Evolutionary conservation across 2,797 vertebrate species (phyloP).

Genomic region (Thripadectes ignobilis): DNA sequence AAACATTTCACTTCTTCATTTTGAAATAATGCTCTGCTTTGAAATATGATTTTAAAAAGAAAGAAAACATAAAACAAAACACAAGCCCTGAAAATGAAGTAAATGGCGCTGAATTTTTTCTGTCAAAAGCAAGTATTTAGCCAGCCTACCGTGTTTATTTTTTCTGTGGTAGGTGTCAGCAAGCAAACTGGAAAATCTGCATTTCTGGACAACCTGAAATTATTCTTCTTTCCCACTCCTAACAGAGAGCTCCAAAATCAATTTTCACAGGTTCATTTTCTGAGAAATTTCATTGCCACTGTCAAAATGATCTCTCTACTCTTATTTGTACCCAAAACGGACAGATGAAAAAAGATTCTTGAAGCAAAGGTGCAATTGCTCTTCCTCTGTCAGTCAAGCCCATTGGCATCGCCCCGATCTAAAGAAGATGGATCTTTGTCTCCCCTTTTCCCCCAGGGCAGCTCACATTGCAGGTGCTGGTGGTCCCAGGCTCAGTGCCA

Average conservation of each 20-base stretch:
- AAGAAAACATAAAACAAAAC: neutral
- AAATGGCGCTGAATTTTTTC: neutral
- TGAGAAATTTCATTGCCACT: neutral
- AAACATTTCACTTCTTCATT: slow-evolving; percentile 43
- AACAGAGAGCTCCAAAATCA: slow-evolving; percentile 19
- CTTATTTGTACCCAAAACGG: neutral
- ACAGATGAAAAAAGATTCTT: neutral
- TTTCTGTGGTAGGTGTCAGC: neutral
- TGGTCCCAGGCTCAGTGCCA: neutral
- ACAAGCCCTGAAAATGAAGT: neutral
- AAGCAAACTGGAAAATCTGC: slow-evolving; percentile 47
- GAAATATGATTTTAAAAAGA: neutral
- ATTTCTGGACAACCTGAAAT: slow-evolving; percentile 47
- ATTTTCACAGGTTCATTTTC: slow-evolving; percentile 44
- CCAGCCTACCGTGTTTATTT: neutral
- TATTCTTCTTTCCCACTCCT: neutral
- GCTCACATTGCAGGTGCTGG: neutral
- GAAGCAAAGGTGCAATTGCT: neutral
- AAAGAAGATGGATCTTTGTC: neutral
- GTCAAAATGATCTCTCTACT: slow-evolving; percentile 9
- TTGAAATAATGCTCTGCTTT: neutral
- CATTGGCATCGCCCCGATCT: neutral
- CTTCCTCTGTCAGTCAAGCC: neutral
- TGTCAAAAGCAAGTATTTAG: slow-evolving; percentile 15
- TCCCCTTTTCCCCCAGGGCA: neutral